Conservation (phyloP, 1,140 invertebrate species). For the Pectinophora gossypiella region DNA sequence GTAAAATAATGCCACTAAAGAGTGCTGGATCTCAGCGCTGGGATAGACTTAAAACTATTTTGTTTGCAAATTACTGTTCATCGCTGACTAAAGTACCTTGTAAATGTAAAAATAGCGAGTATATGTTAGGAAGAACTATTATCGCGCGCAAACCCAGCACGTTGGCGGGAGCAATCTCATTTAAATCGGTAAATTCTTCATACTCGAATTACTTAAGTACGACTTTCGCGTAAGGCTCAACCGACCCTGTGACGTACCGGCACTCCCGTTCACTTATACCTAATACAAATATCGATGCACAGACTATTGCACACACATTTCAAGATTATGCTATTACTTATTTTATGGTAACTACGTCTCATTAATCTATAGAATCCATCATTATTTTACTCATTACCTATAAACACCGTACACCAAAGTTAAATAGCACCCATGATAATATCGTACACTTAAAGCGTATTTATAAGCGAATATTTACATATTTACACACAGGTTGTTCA, state of each 20-base stretch:
- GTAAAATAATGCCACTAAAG: too few relatives aligned
- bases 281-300: conserved; percentile 8
- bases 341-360: conserved; percentile 61
- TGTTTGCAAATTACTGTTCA: too few relatives aligned
- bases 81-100: too few relatives aligned
- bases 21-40: too few relatives aligned
- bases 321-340: conserved; percentile 63
- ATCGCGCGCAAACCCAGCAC: too few relatives aligned
- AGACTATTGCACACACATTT: conserved; percentile 66
- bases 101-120: too few relatives aligned
- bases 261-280: background rate
- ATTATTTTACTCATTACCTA: conserved; percentile 36
- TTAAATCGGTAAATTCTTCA: too few relatives aligned
- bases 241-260: conserved; percentile 34
- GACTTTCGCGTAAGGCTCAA: conserved; percentile 23
- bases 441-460: conserved; percentile 65
- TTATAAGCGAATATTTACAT: conserved; percentile 51
- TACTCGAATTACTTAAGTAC: too few relatives aligned
- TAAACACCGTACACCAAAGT: conserved; percentile 62
- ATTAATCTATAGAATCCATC: conserved; percentile 12
- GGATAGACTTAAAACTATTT: too few relatives aligned
- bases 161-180: background rate
- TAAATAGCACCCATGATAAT: conserved; percentile 72
- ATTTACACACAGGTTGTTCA: conserved; percentile 43
- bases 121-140: too few relatives aligned